Evolutionary conservation across 2,888 invertebrate species (phyloP).

Genomic region (Ceratothoa steindachneri): DNA sequence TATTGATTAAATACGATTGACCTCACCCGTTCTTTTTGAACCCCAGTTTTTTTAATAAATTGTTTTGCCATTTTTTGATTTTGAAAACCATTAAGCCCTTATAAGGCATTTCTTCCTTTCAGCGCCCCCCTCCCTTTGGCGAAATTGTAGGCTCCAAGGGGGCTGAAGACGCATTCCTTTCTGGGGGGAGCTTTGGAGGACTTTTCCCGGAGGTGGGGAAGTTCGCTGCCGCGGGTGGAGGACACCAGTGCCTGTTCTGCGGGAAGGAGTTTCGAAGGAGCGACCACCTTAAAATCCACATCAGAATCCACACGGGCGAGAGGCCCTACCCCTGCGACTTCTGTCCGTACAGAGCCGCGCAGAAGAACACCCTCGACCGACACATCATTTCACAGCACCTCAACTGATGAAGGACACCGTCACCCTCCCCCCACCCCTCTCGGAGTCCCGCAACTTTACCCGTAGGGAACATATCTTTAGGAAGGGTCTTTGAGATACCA

Average conservation of each 20-base stretch:
- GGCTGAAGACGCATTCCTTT: neutral
- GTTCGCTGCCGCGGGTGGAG: too few species aligned
- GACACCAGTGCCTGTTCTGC: conserved; percentile 78
- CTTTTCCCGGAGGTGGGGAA: neutral
- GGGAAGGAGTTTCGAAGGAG: conserved; percentile 90
- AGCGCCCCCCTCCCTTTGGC: neutral
- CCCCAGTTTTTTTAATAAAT: too few species aligned
- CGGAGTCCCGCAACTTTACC: too few species aligned
- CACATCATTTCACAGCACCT: conserved; percentile 18
- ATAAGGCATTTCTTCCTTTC: neutral
- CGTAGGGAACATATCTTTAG: too few species aligned
- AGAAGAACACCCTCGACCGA: conserved; percentile 41
- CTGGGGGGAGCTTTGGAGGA: neutral
- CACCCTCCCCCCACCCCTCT: too few species aligned
- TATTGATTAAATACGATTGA: too few species aligned
- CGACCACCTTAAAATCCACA: conserved; percentile 96
- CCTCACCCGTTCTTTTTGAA: too few species aligned
- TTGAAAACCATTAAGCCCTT: too few species aligned
- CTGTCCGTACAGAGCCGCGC: conserved; percentile 38
- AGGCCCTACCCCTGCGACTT: conserved; percentile 81
- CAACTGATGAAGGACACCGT: neutral
- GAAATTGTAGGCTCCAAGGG: neutral
- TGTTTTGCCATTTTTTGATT: neutral
- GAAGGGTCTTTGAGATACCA: too few species aligned
- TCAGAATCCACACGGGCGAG: conserved; percentile 94